Evolutionary conservation across 2,888 invertebrate genomes (phyloP).

Genomic region (Morinoia aosen): DNA sequence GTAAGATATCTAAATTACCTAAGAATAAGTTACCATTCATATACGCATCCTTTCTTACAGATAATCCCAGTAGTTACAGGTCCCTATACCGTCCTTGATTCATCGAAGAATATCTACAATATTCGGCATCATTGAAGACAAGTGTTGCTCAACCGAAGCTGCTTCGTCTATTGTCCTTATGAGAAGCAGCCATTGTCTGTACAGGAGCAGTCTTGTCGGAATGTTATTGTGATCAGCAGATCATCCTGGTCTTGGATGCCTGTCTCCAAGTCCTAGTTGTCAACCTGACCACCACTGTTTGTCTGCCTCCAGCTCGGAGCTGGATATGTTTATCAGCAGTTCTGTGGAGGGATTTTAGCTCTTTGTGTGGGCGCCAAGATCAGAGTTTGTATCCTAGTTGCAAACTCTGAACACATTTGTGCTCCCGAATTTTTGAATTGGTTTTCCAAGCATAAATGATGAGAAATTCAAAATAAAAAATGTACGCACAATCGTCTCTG

Average conservation of each 20-base stretch:
- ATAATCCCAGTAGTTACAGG: not conserved
- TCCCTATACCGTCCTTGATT: not conserved
- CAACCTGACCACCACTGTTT: not conserved
- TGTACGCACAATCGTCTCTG: not conserved
- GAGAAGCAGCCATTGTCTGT: not conserved
- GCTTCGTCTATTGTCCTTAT: conserved; percentile 9
- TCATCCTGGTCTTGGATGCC: not conserved
- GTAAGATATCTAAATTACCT: not conserved
- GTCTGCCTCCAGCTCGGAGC: not conserved
- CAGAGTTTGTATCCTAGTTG: not conserved
- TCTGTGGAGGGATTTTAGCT: not conserved
- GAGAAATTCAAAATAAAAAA: not conserved
- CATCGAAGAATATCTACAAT: not conserved
- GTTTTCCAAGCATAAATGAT: too few relatives aligned
- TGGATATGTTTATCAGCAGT: not conserved
- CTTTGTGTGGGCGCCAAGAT: not conserved
- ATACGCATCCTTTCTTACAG: not conserved
- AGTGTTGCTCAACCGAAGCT: conserved; percentile 22
- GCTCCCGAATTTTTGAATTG: too few relatives aligned
- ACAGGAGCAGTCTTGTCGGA: conserved; percentile 22
- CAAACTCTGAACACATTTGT: not conserved
- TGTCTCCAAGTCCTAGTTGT: not conserved
- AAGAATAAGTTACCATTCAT: not conserved
- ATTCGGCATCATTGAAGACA: not conserved
- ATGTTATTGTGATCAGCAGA: conserved; percentile 33